Conservation (phyloP, 2,888 invertebrate species). For the Trachelus tabidus region DNA sequence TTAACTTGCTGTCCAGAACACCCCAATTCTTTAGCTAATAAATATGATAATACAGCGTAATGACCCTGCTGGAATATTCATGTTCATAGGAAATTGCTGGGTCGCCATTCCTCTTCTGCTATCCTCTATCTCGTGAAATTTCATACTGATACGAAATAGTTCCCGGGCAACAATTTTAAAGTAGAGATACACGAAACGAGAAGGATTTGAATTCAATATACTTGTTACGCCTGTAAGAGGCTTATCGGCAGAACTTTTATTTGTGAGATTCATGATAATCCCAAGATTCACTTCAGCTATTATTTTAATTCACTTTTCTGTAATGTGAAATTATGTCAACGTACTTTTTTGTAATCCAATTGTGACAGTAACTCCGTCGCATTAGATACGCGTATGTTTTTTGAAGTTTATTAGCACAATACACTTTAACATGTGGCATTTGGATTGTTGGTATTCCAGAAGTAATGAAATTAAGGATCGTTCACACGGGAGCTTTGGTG, state of each 20-base stretch:
- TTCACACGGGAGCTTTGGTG: background rate
- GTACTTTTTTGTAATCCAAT: too few relatives aligned
- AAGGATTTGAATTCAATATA: background rate
- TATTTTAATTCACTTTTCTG: background rate
- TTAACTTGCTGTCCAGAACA: background rate
- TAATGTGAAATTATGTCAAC: too few relatives aligned
- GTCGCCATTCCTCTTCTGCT: background rate
- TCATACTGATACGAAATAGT: background rate
- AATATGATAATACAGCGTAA: background rate
- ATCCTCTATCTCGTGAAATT: background rate
- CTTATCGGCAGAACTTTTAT: too few relatives aligned
- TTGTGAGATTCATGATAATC: background rate
- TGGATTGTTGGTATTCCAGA: too few relatives aligned
- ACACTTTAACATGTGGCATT: too few relatives aligned
- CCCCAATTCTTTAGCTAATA: background rate
- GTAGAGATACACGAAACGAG: background rate
- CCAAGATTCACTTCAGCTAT: background rate
- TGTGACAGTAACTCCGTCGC: background rate
- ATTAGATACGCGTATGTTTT: too few relatives aligned
- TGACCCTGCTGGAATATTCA: background rate
- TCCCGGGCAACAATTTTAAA: background rate
- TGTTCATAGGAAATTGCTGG: background rate
- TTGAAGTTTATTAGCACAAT: too few relatives aligned
- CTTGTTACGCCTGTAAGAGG: too few relatives aligned
- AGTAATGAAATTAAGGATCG: too few relatives aligned